Percentiles rank a stretch among this genome's conserved stretches.
Conservation (phyloP, 2,888 invertebrate genomes). For the Azorinus chamasolen region DNA sequence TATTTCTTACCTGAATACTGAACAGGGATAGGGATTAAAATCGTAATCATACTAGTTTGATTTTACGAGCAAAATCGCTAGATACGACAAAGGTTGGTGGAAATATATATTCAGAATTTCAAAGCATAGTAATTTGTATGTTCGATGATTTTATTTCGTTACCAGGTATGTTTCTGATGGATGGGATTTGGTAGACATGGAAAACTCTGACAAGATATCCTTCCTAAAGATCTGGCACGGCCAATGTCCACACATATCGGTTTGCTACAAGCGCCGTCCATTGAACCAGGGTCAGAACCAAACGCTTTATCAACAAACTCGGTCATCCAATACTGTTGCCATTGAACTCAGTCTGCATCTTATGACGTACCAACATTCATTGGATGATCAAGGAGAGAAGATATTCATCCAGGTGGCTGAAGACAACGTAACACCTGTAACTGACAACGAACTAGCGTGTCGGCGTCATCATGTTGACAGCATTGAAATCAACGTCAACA, state of each 20-base stretch:
- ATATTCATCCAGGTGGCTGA: conserved; percentile 68
- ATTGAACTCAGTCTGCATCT: conserved; percentile 69
- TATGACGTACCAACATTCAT: conserved; percentile 62
- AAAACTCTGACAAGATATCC: conserved; percentile 47
- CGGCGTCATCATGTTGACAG: conserved; percentile 31
- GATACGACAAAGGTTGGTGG: no score
- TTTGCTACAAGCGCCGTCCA: conserved; percentile 65
- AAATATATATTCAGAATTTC: no score
- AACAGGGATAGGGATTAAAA: no score
- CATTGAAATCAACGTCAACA: conserved; percentile 31
- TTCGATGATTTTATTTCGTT: conserved; percentile 10
- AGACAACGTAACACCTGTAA: conserved; percentile 28
- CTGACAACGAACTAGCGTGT: conserved; percentile 4
- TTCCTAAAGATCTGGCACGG: conserved; percentile 76
- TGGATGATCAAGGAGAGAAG: conserved; percentile 65
- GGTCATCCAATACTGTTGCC: conserved; percentile 3
- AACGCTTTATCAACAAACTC: background rate
- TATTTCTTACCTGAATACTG: no score
- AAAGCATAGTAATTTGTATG: no score
- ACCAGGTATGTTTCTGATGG: conserved; percentile 67
- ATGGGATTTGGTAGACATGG: conserved; percentile 66
- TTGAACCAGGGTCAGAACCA: background rate
- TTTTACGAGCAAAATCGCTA: no score
- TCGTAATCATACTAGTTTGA: no score
- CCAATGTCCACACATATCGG: conserved; percentile 69